A percentile compares a stretch with the other conserved stretches of the same genome.
phyloP scores from a whole-genome alignment of 2,888 invertebrate genomes.

The Lydus trimaculatus region DNA sequence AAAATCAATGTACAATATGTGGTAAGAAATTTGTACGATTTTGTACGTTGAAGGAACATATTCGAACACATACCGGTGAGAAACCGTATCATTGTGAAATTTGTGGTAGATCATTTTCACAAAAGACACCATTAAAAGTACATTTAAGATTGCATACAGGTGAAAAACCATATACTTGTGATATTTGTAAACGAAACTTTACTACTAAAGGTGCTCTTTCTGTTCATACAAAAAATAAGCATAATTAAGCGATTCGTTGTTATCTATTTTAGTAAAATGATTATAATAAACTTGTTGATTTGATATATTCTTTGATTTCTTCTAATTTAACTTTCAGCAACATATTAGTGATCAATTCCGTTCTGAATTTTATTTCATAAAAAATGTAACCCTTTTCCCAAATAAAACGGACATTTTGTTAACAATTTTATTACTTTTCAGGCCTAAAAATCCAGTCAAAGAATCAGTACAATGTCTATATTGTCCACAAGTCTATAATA shows the following conservation, averaged over 20 bases:
- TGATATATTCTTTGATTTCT: too few relatives aligned
- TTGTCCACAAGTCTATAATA: background rate
- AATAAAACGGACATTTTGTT: background rate
- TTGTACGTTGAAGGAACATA: slow-evolving; percentile 47
- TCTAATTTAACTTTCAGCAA: too few relatives aligned
- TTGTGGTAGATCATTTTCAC: slow-evolving; percentile 52
- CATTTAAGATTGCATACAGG: slow-evolving; percentile 51
- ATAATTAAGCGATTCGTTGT: slow-evolving; percentile 25
- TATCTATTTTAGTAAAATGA: background rate
- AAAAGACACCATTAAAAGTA: slow-evolving; percentile 45
- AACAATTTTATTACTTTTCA: background rate
- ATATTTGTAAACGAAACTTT: slow-evolving; percentile 45
- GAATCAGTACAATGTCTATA: background rate
- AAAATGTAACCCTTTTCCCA: background rate
- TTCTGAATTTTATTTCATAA: background rate
- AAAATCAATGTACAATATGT: slow-evolving; percentile 45
- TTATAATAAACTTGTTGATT: background rate
- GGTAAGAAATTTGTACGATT: slow-evolving; percentile 63
- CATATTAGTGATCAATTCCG: too few relatives aligned
- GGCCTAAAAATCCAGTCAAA: background rate
- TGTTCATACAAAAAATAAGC: slow-evolving; percentile 44
- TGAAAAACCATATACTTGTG: slow-evolving; percentile 48
- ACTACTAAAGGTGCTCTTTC: slow-evolving; percentile 47
- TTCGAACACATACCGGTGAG: slow-evolving; percentile 56
- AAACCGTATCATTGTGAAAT: slow-evolving; percentile 50